Evolutionary conservation across 2,797 vertebrate species (phyloP).

Genomic region (Poeciliopsis gracilis): DNA sequence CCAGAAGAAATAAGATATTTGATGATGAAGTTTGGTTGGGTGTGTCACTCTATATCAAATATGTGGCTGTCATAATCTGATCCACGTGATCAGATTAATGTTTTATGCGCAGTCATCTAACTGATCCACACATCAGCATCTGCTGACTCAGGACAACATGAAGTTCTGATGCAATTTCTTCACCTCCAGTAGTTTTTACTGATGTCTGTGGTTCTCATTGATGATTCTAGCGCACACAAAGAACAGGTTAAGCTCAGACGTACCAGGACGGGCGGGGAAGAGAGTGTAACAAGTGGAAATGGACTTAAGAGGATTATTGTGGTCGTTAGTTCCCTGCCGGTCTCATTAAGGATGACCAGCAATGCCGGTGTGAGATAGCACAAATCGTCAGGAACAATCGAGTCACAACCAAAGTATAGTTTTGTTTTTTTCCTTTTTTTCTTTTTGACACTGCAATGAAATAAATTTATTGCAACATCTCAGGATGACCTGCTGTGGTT

Average conservation of each 20-base stretch:
- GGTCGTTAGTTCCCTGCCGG: constrained; percentile 36
- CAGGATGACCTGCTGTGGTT: constrained; percentile 34
- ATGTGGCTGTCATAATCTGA: constrained; percentile 4
- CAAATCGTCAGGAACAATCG: not conserved
- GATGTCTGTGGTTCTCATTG: constrained; percentile 5
- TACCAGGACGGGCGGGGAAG: constrained; percentile 17
- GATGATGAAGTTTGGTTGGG: not conserved
- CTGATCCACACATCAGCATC: constrained; percentile 1
- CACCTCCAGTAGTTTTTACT: not conserved
- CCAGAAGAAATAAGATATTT: not conserved
- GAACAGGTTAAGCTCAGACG: constrained; percentile 41
- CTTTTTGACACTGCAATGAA: not conserved
- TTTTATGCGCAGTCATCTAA: not conserved
- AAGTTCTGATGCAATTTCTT: not conserved
- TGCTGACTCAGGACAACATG: constrained; percentile 6
- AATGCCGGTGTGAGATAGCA: constrained; percentile 5
- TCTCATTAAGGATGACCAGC: constrained; percentile 23
- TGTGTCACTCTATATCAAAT: constrained; percentile 1
- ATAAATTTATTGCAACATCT: not conserved
- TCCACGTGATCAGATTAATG: constrained; percentile 13
- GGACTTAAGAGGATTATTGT: constrained; percentile 79
- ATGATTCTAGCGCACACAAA: constrained; percentile 19
- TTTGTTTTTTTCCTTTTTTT: not conserved
- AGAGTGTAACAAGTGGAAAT: constrained; percentile 61
- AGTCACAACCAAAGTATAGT: not conserved